Evolutionary conservation across 2,797 vertebrate genomes (phyloP), one percentile per base, ranked within the genome.

Genomic region (Moxostoma hubbsi): DNA sequence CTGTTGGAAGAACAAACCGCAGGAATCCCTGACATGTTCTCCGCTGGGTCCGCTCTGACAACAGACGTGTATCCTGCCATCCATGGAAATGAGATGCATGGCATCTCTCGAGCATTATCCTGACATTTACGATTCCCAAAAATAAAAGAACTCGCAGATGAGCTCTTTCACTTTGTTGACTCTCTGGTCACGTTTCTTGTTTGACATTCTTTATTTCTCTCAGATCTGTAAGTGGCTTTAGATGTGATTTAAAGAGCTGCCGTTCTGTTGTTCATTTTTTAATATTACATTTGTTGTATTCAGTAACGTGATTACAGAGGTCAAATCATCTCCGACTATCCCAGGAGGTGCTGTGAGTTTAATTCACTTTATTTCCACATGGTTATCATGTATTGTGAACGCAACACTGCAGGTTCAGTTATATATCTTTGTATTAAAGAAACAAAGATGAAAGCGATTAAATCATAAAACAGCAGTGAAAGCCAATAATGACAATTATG

Each of bases 21-120:
- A 46, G 71, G 54, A 73, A 66, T 24, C 24, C 63, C 78, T 80
- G 78, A 61, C 78, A 49, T 80, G 54, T 61, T 47, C 69, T 67
- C 63, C 1, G 11, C 16, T 59, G 65, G 4, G 73, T 61, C 11
- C 1, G 54, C 15, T 74, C 55, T 54, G 64, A 67, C 36, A 67
- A 49, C 62, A 63, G 51, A 51, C 36, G 16, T 53, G 46, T 50
- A 11, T 45, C 59, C 43, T 1, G 11, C 50, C 54, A 7, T 13
- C 18, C 24, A 65, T 51, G 71, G 16, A 67, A 55, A 75, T 46
- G 49, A 73, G 53, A 54, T 24, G 24, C 7, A 10, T 2, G 55
- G 43, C 54, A 43, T 71, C 69, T 71, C 69, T 4, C 0, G 7
- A 15, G 69, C 54, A 58, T 71, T 58, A 15, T 57, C 54, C 11